Percentiles rank a stretch among this genome's conserved stretches.
These are phyloP conservation scores for Bembecia ichneumoniformis DNA, from an alignment of 2,888 invertebrate genomes.

Conservation along the genomic window DNA sequence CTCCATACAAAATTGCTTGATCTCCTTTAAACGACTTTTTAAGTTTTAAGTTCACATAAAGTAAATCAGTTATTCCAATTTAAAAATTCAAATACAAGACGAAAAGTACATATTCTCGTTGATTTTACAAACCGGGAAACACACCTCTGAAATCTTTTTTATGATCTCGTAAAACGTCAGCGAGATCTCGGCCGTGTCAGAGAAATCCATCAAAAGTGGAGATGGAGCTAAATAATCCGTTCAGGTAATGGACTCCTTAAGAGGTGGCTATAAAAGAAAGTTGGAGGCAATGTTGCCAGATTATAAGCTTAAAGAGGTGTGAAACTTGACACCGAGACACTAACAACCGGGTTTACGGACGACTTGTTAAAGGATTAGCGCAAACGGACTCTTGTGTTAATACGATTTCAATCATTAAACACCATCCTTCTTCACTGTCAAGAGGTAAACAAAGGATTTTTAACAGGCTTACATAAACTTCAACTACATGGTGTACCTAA, in stretches of 20 bases:
- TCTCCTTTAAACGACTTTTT: no score
- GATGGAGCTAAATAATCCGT: slow-evolving; percentile 24
- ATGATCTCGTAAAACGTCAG: slow-evolving; percentile 17
- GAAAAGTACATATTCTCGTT: no score
- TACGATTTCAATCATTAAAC: no score
- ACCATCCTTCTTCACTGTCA: no score
- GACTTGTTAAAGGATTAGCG: background rate
- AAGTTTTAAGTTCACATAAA: no score
- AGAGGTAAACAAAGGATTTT: no score
- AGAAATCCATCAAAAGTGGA: slow-evolving; percentile 30
- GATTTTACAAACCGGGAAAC: no score
- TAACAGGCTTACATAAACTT: no score
- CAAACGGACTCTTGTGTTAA: background rate
- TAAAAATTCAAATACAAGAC: no score
- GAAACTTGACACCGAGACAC: slow-evolving; percentile 14
- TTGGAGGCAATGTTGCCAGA: slow-evolving; percentile 32
- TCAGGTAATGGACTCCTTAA: slow-evolving; percentile 20
- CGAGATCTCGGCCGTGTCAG: slow-evolving; percentile 15
- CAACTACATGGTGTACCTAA: no score
- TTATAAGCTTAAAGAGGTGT: slow-evolving; percentile 23
- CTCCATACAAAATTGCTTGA: no score
- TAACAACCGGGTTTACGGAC: background rate
- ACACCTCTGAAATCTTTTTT: background rate
- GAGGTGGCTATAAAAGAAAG: slow-evolving; percentile 31
- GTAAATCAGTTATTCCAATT: no score